Conservation (phyloP, 2,113 vertebrate species). For the Mixornis gularis region DNA sequence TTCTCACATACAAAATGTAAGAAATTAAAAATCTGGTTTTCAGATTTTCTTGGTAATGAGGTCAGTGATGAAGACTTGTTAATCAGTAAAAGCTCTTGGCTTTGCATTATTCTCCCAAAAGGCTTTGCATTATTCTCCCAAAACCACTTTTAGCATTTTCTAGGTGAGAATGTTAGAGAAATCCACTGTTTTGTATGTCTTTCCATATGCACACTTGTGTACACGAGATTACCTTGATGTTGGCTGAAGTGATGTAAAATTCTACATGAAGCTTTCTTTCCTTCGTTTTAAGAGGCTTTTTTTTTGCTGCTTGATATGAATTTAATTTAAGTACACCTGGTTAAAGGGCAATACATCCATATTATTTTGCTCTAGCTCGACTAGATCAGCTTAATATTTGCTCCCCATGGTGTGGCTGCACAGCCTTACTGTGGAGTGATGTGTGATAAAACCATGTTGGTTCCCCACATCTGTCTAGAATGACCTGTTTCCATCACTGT, state of each 20-base stretch:
- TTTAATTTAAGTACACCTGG: neutral
- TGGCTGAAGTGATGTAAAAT: neutral
- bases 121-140: neutral
- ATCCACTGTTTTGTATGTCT: neutral
- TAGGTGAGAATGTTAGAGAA: neutral
- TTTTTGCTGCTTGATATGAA: neutral
- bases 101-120: neutral
- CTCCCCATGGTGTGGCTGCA: too few relatives aligned
- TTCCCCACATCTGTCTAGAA: neutral
- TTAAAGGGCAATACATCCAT: neutral
- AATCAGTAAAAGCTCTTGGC: neutral
- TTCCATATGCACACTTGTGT: accelerated
- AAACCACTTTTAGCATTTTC: neutral
- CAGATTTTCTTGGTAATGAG: neutral
- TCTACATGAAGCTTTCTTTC: neutral
- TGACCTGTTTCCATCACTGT: neutral
- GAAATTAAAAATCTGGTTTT: neutral
- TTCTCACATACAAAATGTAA: accelerated
- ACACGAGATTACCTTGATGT: neutral
- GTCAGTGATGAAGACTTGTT: neutral
- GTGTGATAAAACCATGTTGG: neutral
- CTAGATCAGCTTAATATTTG: neutral
- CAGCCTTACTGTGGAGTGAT: neutral
- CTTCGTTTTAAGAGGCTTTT: neutral
- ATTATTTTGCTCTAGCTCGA: neutral